phyloP scores from a whole-genome alignment of 92 coral and sea anemone genomes.

The Palythoa heliodiscus region DNA sequence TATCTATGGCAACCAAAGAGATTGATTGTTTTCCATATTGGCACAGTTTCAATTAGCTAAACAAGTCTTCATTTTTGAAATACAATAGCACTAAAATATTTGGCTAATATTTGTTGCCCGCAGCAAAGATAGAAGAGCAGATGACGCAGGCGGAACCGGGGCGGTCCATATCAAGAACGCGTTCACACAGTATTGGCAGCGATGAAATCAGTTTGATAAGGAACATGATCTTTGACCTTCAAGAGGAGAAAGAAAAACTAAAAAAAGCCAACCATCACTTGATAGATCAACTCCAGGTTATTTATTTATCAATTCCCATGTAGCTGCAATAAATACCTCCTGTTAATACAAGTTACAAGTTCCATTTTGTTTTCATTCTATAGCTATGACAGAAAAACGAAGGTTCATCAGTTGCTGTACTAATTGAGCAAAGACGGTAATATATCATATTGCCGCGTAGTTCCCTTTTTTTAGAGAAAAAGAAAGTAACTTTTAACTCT shows the following conservation, averaged over 20 bases:
- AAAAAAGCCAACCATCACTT: constrained; percentile 62
- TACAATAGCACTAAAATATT: not conserved
- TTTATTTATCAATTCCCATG: not conserved
- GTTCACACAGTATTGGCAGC: constrained; percentile 49
- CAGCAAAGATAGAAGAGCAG: constrained; percentile 33
- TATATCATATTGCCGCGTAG: too few relatives aligned
- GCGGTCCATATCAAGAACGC: constrained; percentile 48
- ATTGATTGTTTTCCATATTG: too few relatives aligned
- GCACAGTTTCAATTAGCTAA: too few relatives aligned
- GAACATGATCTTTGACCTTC: constrained; percentile 81
- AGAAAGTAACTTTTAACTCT: too few relatives aligned
- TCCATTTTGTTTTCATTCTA: too few relatives aligned
- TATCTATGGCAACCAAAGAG: too few relatives aligned
- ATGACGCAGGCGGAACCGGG: constrained; percentile 23
- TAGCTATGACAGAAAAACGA: too few relatives aligned
- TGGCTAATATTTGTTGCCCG: not conserved
- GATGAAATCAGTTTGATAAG: constrained; percentile 83
- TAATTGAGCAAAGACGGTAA: too few relatives aligned
- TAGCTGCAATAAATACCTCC: not conserved
- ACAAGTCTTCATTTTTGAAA: too few relatives aligned
- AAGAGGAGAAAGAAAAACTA: constrained; percentile 80
- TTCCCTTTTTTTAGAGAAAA: too few relatives aligned
- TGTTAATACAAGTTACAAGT: not conserved
- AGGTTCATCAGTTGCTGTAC: too few relatives aligned
- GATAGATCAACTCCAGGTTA: constrained; percentile 59